Evolutionary conservation across 2,797 vertebrate species (phyloP), one percentile per base, ranked within the genome.

Genomic region (Sebastolobus alascanus): DNA sequence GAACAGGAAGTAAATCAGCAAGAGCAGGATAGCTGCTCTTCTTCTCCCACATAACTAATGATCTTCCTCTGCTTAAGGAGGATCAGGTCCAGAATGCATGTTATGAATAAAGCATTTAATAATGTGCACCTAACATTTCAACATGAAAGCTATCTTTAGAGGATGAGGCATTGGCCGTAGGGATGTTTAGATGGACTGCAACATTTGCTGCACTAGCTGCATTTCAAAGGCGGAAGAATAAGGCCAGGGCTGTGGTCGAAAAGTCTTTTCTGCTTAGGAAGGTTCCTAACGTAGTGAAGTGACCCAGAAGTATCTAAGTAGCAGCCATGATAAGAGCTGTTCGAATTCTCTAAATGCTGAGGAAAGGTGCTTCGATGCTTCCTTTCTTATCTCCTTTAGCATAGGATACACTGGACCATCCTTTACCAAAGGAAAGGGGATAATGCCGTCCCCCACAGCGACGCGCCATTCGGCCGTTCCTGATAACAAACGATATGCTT

Each of bases 101-200:
- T 61, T 66, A 56, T 74, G 68, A 79, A 82, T 70, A 71, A 66
- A 75, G 73, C 14, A 75, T 80, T 83, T 79, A 35, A 56, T 61
- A 68, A 67, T 38, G 37, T 29, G 72, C 35, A 73, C 18, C 31
- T 52, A 61, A 79, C 33, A 25, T 46, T 65, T 72, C 6, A 67
- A 69, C 74, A 73, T 66, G 31, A 33, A 78, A 85, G 33, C 3
- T 67, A 29, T 67, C 60, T 83, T 79, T 50, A 54, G 40, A 77
- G 60, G 64, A 52, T 11, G 35, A 40, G 54, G 5, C 55, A 27
- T 16, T 37, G 37, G 68, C 33, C 3, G 12, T 63, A 2, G 27
- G 20, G 25, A 54, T 61, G 31, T 37, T 37, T 58, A 37, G 68
- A 84, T 37, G 27, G 20, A 56, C 16, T 61, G 43, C n/a, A 58